Base-by-base conservation (phyloP, 1,140 invertebrate genomes). In the Protaetia brevitarsis region DNA sequence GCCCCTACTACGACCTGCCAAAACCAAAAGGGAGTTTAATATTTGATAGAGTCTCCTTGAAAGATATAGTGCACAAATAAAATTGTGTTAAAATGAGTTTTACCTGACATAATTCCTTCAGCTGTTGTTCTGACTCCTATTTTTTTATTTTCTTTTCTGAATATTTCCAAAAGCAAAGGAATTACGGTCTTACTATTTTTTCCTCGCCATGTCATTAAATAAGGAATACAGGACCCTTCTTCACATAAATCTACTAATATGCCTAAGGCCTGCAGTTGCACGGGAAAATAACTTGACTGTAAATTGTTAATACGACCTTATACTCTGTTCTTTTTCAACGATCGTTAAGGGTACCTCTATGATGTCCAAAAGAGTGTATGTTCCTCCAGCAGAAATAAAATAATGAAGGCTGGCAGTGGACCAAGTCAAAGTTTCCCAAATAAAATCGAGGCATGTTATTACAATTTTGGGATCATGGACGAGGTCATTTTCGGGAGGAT, bases 161-260 rank as follows among this genome's bases (percentile, higher is more conserved):
- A 67, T 3, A 67, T 51, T 13, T 63, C 34, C 11, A 67, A 13
- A 7, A 67, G 56, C 30, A 64, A n/a, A n/a, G 61, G 45, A 8
- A 67, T 27, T 21, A 59, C 11, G 16, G 28, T 37, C 23, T 62
- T n/a, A 2, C 41, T 30, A n/a, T 29, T 37, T 28, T 30, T 41
- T 36, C 60, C 60, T 36, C 66, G 36, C 66, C 66, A 67, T 8
- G 66, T 67, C 23, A 67, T 8, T 13, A 67, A 34, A 8, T 67
- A 36, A 8, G 66, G 41, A 23, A 67, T 64, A 26, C 66, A 58
- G 7, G 62, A 29, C 4, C 66, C 66, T 64, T 36, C 56, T 19
- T 67, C 51, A 51, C 66, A 67, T 29, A 67, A 64, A 59, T 67
- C 66, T 13, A 59, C 62, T 11, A 67, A 27, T 8, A 63, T 11